Base-by-base conservation (phyloP, 1,140 invertebrate genomes). In the Colletes latitarsis region DNA sequence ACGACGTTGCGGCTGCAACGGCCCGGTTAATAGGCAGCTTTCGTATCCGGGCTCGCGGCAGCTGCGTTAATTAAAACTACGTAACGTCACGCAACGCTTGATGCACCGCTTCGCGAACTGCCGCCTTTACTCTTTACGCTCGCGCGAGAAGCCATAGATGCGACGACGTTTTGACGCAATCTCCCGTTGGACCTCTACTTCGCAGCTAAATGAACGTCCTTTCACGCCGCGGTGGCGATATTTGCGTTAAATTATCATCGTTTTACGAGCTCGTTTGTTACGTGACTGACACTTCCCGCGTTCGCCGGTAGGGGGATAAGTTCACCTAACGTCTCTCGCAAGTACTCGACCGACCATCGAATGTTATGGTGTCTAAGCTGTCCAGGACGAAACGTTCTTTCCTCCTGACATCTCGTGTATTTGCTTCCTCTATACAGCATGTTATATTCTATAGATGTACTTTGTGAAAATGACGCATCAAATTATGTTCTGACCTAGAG, bases 31-130 rank as follows among this genome's bases (percentile, higher is more conserved):
- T 88, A 83, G 86, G 77, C 75, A 75, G 60, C 76, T 79, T 60
- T 60, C 30, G 49, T 67, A 66, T 43, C 21, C n/a, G 53, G 52
- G 66, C 30, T 66, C 62, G 15, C 17, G n/a, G 77, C 82, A 83
- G 73, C 79, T 77, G 75, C 83, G 83, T 87, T 88, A 88, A 88
- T 88, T 88, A 87, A 87, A 85, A 87, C 81, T 85, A 81, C 77
- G 75, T 77, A 81, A 82, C 77, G 75, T 84, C 83, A 85, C 83
- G 81, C 83, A 83, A 84, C 41, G 68, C 66, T 70, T 64, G 53
- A 49, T 72, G 43, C 64, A 19, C 14, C 57, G 63, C 14, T 12
- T 21, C 62, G 62, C 66, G 49, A 53, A 82, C 55, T 70, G 43
- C 70, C 63, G 19, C n/a, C 55, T 64, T 68, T 63, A 52, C 49